Percentiles rank a stretch among this genome's conserved stretches.
Conservation (phyloP, 1,140 invertebrate genomes). For the Berghia stephanieae region DNA sequence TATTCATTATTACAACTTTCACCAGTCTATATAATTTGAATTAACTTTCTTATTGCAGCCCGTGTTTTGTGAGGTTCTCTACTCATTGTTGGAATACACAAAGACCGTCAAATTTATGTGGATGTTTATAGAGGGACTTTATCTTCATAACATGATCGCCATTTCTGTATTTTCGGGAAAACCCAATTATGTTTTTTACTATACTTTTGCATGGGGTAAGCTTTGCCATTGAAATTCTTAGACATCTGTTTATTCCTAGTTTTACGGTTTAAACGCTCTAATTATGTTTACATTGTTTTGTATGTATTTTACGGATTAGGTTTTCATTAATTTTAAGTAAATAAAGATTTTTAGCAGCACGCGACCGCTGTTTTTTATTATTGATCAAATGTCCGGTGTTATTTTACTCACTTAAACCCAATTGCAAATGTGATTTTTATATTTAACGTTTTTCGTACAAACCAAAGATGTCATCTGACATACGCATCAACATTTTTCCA, state of each 20-base stretch:
- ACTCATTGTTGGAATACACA: conserved; percentile 84
- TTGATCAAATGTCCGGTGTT: too few relatives aligned
- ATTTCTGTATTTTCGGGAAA: conserved; percentile 83
- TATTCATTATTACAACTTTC: not conserved
- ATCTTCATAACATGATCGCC: conserved; percentile 84
- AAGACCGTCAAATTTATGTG: conserved; percentile 89
- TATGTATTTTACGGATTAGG: not conserved
- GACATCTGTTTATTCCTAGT: not conserved
- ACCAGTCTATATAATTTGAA: not conserved
- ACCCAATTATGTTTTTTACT: conserved; percentile 77
- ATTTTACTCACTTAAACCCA: too few relatives aligned
- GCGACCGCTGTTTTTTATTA: too few relatives aligned
- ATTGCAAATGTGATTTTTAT: too few relatives aligned
- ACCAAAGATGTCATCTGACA: too few relatives aligned
- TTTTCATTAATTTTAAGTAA: not conserved
- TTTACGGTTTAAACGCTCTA: not conserved
- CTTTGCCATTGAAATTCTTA: conserved; percentile 1
- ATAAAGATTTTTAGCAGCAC: too few relatives aligned
- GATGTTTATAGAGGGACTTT: conserved; percentile 93
- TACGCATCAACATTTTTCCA: too few relatives aligned
- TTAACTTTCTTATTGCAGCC: conserved; percentile 73
- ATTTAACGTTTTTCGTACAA: too few relatives aligned
- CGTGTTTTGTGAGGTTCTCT: conserved; percentile 81
- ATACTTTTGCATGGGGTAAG: conserved; percentile 82
- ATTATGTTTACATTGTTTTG: not conserved